Evolutionary conservation across 2,888 invertebrate genomes (phyloP), one percentile per base, ranked within the genome.

Genomic region (Physocephala rufipes): DNA sequence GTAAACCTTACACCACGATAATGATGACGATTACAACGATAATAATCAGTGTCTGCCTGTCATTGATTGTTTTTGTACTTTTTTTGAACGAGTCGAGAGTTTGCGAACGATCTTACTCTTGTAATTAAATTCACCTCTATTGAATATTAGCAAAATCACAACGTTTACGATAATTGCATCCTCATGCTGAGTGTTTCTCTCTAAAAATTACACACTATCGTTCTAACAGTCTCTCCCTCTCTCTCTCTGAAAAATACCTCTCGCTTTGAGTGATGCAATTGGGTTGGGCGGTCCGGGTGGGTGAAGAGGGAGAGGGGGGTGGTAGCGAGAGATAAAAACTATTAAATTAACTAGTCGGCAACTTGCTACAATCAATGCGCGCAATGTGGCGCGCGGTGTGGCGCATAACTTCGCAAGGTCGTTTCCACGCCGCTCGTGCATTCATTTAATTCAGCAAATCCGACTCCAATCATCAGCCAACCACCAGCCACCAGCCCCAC

Each of bases 341-440:
- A 59, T 59, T 53, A 68, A 68, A 61, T 61, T 30, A 59, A 68
- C 30, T 36, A 66, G 55, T 66, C 59, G 67, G 61, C 67, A 21
- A 68, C 67, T 61, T 49, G 67, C 61, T 61, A 47, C 67, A 45
- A 59, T 59, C 59, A 45, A 61, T 61, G 61, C 5, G 36, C n/a
- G n/a, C n/a, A n/a, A n/a, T n/a, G n/a, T n/a, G 36, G 5, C 5
- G 36, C 36, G 36, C 36, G 36, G 36, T 36, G 36, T 28, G 67
- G 28, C 66, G 71, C 71, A 73, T 75, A 71, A 71, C 73, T 75
- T 76, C 67, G 75, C 76, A 76, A 76, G 76, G 76, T 75, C 76
- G 76, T 76, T 75, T 73, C 43, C 45, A 63, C 63, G 45, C 21
- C 63, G 67, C 61, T 61, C 67, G 67, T 68, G 49, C 67, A 68